Percentiles rank a stretch among this genome's conserved stretches.
These are phyloP conservation scores for Iselma pallidipennis DNA, from an alignment of 2,888 invertebrate genomes.

Conservation along the genomic window DNA sequence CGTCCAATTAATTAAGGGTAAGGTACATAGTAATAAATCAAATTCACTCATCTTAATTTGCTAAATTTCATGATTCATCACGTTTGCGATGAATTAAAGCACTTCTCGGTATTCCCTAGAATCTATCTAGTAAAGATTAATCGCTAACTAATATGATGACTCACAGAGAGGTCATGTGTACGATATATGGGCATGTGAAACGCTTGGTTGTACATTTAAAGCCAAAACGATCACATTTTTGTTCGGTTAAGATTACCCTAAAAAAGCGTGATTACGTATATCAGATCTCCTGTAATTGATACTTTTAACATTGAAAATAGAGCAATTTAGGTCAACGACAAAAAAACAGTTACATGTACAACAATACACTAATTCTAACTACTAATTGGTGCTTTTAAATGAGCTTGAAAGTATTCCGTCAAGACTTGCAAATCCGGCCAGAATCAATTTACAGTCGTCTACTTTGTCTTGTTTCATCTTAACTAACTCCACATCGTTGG, in stretches of 20 bases:
- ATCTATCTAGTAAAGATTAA: constrained; percentile 33
- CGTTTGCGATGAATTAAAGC: constrained; percentile 37
- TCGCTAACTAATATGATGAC: constrained; percentile 27
- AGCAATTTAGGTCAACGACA: neutral
- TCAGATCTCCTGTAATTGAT: neutral
- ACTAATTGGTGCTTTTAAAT: neutral
- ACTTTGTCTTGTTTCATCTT: neutral
- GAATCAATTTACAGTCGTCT: neutral
- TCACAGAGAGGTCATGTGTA: constrained; percentile 21
- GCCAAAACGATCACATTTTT: constrained; percentile 1
- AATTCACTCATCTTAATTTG: constrained; percentile 35
- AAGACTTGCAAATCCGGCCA: neutral
- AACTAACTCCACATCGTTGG: neutral
- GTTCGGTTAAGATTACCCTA: neutral
- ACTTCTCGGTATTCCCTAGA: constrained; percentile 26
- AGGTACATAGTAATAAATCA: constrained; percentile 33
- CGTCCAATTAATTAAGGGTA: constrained; percentile 22
- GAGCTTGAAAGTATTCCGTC: neutral
- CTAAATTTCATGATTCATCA: constrained; percentile 40
- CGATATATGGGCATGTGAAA: constrained; percentile 1
- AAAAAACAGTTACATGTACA: neutral
- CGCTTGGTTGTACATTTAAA: neutral
- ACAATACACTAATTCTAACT: neutral
- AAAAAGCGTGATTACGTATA: neutral
- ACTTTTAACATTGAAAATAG: neutral